Evolutionary conservation across 2,888 invertebrate genomes (phyloP).

Genomic region (Catocala nupta): DNA sequence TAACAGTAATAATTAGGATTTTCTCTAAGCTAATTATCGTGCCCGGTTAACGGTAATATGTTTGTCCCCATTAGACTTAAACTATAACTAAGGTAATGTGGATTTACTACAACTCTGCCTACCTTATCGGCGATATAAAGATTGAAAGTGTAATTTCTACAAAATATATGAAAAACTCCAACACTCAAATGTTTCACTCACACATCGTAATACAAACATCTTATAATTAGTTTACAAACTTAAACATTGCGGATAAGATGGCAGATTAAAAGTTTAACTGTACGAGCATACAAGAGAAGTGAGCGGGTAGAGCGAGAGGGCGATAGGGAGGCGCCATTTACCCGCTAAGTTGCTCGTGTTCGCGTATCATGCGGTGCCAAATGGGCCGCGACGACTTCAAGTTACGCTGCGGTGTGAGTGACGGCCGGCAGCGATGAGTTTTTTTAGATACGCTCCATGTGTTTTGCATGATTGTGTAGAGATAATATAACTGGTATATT

Average conservation of each 20-base stretch:
- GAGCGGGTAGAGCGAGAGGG: not conserved
- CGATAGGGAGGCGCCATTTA: conserved; percentile 30
- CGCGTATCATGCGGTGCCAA: conserved; percentile 51
- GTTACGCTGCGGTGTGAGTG: conserved; percentile 43
- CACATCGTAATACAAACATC: conserved; percentile 42
- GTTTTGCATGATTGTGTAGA: conserved; percentile 1
- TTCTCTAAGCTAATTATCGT: too few species aligned
- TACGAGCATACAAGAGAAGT: conserved; percentile 28
- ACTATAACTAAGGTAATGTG: too few species aligned
- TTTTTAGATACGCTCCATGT: not conserved
- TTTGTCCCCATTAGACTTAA: too few species aligned
- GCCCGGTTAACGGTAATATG: too few species aligned
- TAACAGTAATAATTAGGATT: too few species aligned
- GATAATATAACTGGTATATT: conserved; percentile 9
- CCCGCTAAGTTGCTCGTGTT: conserved; percentile 47
- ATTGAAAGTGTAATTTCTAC: not conserved
- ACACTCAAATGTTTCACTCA: conserved; percentile 27
- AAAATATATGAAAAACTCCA: conserved; percentile 13
- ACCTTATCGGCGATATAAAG: too few species aligned
- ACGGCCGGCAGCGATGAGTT: conserved; percentile 34
- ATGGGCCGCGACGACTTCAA: conserved; percentile 41
- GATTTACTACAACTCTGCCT: too few species aligned
- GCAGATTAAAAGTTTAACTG: conserved; percentile 44
- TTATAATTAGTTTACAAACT: conserved; percentile 47
- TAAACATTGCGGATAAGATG: conserved; percentile 23